Percentiles rank a stretch among this genome's conserved stretches.
Conservation (phyloP, 1,140 invertebrate species). For the Zaprionus camerounensis region DNA sequence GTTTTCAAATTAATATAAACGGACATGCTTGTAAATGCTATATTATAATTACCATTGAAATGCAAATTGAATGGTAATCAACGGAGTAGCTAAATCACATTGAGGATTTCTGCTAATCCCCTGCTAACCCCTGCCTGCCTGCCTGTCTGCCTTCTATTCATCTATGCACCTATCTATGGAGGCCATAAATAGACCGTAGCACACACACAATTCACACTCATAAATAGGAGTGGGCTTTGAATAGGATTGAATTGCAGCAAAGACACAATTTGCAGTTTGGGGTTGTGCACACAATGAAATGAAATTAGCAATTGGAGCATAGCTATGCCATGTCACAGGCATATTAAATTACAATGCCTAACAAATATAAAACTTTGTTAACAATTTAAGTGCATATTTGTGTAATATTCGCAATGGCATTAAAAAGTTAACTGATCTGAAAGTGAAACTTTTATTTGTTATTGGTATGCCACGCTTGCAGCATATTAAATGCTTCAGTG, state of each 20-base stretch:
- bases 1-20: neutral
- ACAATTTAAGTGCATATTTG: constrained; percentile 30
- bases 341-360: constrained; percentile 7
- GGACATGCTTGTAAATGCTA: neutral
- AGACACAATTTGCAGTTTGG: neutral
- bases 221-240: constrained; percentile 11
- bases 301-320: neutral
- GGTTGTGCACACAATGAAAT: neutral
- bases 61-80: constrained; percentile 5
- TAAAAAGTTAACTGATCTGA: constrained; percentile 44
- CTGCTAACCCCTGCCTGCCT: neutral
- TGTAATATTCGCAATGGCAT: constrained; percentile 26
- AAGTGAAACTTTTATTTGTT: constrained; percentile 13
- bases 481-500: constrained; percentile 39
- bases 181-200: constrained; percentile 23
- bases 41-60: neutral
- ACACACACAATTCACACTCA: constrained; percentile 11
- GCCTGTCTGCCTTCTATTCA: neutral
- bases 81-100: neutral
- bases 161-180: neutral
- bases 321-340: neutral
- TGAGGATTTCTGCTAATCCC: neutral
- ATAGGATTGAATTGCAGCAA: neutral
- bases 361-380: constrained; percentile 17
- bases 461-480: neutral